Evolutionary conservation across 2,797 vertebrate genomes (phyloP).

Genomic region (Squalus acanthias): DNA sequence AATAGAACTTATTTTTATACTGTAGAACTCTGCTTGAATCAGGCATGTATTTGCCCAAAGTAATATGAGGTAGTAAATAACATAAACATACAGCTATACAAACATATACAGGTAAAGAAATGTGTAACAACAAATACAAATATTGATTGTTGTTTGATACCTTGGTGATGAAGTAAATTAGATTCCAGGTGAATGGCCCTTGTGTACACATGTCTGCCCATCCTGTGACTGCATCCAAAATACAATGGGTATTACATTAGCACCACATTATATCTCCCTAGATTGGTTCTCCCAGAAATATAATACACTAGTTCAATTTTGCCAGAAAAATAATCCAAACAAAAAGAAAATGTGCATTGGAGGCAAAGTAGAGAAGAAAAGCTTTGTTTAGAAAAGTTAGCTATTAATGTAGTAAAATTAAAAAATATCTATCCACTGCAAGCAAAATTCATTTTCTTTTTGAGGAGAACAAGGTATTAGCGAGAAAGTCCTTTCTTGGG

Average conservation of each 20-base stretch:
- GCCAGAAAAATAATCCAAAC: background rate
- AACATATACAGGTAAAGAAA: background rate
- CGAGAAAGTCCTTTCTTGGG: background rate
- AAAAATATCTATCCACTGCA: background rate
- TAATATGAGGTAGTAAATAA: background rate
- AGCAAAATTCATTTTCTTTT: background rate
- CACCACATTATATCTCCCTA: background rate
- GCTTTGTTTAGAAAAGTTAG: background rate
- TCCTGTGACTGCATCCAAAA: background rate
- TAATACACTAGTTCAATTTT: background rate
- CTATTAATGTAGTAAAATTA: background rate
- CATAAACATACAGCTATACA: too few relatives aligned
- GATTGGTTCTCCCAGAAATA: background rate
- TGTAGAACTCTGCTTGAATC: background rate
- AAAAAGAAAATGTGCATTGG: background rate
- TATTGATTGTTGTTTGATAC: background rate
- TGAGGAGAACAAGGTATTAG: background rate
- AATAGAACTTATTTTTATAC: background rate
- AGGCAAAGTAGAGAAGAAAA: background rate
- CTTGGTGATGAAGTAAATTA: background rate
- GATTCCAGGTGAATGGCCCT: background rate
- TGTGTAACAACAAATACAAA: background rate
- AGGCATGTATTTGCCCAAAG: background rate
- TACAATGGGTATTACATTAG: background rate
- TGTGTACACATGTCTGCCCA: background rate